Conservation (phyloP, 92 coral and sea anemone genomes). For the Phenganax stokvisi region DNA sequence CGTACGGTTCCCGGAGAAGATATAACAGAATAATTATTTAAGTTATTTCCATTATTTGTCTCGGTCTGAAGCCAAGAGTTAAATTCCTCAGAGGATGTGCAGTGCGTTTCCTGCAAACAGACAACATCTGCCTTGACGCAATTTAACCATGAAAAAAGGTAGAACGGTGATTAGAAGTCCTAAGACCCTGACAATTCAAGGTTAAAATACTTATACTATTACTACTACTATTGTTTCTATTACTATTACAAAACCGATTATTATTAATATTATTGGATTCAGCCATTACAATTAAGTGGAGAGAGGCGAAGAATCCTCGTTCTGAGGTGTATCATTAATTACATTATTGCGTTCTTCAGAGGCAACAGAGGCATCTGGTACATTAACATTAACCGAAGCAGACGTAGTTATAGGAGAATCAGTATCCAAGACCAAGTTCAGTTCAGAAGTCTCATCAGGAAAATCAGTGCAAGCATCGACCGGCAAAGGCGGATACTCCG, state of each 20-base stretch:
- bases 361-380: no score
- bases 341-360: no score
- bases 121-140: constrained; percentile 6
- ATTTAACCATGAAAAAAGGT: not conserved
- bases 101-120: constrained; percentile 40
- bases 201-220: not conserved
- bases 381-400: no score
- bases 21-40: not conserved
- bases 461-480: no score
- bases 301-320: no score
- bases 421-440: no score
- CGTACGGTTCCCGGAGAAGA: not conserved
- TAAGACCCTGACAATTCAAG: not conserved
- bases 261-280: no score
- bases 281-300: no score
- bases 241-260: not conserved
- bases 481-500: no score
- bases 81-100: constrained; percentile 20
- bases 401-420: no score
- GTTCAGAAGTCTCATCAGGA: no score
- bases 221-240: not conserved
- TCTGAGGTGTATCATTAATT: no score
- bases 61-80: not conserved
- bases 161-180: not conserved
- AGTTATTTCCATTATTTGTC: not conserved